A percentile compares a stretch with the other conserved stretches of the same genome.
phyloP scores from a whole-genome alignment of 2,113 vertebrate genomes.

The Irena cyanogastra region DNA sequence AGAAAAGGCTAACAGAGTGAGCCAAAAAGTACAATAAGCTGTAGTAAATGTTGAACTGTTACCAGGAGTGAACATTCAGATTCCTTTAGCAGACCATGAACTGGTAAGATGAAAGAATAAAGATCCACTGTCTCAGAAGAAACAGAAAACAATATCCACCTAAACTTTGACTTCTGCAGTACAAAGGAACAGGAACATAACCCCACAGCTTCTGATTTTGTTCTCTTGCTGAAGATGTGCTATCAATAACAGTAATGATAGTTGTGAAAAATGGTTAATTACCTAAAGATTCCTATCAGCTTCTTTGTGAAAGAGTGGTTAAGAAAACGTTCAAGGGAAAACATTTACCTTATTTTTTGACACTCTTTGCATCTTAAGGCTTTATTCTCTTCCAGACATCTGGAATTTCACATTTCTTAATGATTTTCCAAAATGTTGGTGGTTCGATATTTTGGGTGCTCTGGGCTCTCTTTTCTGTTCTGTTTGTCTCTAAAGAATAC shows the following conservation, averaged over 20 bases:
- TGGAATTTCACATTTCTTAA: background rate
- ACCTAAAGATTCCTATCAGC: background rate
- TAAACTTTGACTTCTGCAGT: background rate
- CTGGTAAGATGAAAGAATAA: background rate
- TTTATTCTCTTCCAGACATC: background rate
- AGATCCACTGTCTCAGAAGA: background rate
- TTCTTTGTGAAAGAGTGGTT: background rate
- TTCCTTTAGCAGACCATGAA: background rate
- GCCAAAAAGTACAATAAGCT: background rate
- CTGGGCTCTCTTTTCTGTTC: background rate
- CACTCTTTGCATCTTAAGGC: background rate
- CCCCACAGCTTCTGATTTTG: background rate
- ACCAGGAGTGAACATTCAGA: background rate
- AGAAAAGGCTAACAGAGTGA: background rate
- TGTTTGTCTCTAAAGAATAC: background rate
- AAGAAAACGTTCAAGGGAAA: background rate
- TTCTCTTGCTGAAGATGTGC: background rate
- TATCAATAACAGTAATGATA: background rate
- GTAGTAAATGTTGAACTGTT: background rate
- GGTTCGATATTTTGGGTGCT: background rate
- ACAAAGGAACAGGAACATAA: background rate
- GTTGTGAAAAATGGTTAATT: background rate
- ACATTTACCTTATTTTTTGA: background rate
- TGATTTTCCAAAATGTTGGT: background rate
- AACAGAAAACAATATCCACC: background rate